phyloP scores from a whole-genome alignment of 2,888 invertebrate genomes.

The Criorhina ranunculi region DNA sequence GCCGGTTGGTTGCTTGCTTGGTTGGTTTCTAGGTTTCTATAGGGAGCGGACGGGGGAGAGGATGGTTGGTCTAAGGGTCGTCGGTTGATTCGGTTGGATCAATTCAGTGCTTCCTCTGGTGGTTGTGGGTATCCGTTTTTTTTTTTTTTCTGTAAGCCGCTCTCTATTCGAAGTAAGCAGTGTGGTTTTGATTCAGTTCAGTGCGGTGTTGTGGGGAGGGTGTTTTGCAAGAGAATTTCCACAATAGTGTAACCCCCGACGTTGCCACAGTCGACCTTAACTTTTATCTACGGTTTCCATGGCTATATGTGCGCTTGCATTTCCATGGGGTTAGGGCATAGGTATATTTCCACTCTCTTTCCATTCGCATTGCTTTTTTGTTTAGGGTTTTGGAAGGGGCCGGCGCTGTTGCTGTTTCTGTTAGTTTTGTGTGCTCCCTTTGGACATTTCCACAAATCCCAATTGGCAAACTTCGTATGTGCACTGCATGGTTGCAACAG shows the following conservation, averaged over 20 bases:
- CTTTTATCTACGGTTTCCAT: slow-evolving; percentile 69
- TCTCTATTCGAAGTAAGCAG: slow-evolving; percentile 26
- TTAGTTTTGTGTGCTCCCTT: slow-evolving; percentile 53
- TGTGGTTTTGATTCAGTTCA: slow-evolving; percentile 55
- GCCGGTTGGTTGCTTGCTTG: slow-evolving; percentile 63
- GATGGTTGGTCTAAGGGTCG: slow-evolving; percentile 33
- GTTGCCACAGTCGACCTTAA: slow-evolving; percentile 68
- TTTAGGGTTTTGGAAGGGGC: slow-evolving; percentile 3
- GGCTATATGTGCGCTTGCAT: slow-evolving; percentile 3
- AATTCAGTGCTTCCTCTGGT: slow-evolving; percentile 67
- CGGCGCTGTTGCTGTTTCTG: slow-evolving; percentile 37
- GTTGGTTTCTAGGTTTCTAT: slow-evolving; percentile 47
- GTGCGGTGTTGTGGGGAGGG: background rate
- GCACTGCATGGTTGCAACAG: slow-evolving; percentile 45
- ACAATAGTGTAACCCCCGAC: slow-evolving; percentile 29
- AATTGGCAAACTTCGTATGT: slow-evolving; percentile 69
- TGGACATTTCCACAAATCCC: slow-evolving; percentile 74
- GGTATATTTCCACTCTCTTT: background rate
- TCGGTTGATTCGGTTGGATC: slow-evolving; percentile 61
- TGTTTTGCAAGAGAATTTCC: slow-evolving; percentile 48
- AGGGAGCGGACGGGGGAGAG: no score
- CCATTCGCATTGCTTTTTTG: background rate
- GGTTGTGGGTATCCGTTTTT: slow-evolving; percentile 57
- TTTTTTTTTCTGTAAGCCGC: slow-evolving; percentile 46
- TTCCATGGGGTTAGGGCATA: slow-evolving; percentile 15